Conservation (phyloP, 1,140 invertebrate genomes). For the Penaeus japonicus region DNA sequence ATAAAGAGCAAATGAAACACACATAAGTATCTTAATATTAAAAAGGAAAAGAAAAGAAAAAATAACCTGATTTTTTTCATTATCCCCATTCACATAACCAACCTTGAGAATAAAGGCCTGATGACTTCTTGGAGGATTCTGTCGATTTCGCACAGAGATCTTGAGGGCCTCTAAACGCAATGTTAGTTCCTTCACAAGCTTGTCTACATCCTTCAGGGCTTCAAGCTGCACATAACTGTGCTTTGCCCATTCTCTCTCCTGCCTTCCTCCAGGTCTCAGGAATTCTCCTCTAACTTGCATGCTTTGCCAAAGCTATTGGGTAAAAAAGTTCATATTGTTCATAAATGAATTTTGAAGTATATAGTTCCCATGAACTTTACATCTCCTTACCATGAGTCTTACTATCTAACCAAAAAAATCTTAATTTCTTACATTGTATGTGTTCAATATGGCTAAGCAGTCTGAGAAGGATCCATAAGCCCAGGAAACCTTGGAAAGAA, state of each 20-base stretch:
- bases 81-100: neutral
- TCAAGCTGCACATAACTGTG: constrained; percentile 77
- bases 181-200: constrained; percentile 76
- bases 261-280: constrained; percentile 60
- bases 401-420: neutral
- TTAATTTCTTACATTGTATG: constrained; percentile 70
- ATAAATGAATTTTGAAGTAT: neutral
- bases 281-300: constrained; percentile 62
- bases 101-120: constrained; percentile 71
- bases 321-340: constrained; percentile 40
- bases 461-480: constrained; percentile 84
- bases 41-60: neutral
- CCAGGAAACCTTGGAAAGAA: constrained; percentile 82
- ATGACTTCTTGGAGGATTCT: constrained; percentile 34
- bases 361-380: neutral
- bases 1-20: too few relatives aligned
- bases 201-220: constrained; percentile 76
- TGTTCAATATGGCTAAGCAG: constrained; percentile 81
- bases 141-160: constrained; percentile 8
- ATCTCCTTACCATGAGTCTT: neutral
- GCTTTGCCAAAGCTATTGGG: constrained; percentile 64
- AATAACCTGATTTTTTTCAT: neutral
- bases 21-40: too few relatives aligned
- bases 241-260: constrained; percentile 76
- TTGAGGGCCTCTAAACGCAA: constrained; percentile 66